Conservation (phyloP, 37 sponge, comb jelly and placozoan species). For the Ianthella basta region DNA sequence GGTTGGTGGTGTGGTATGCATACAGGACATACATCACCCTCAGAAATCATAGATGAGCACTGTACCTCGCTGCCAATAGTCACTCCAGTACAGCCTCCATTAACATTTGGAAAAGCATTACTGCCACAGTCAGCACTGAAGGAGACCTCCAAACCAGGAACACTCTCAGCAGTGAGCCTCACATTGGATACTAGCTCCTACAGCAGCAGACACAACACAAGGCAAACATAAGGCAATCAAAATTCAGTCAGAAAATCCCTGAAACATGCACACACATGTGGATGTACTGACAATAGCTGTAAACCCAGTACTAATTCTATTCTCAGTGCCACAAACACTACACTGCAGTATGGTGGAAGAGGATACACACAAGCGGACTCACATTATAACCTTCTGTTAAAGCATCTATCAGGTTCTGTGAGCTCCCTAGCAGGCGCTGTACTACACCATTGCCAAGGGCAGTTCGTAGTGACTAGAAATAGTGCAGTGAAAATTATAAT, state of each 20-base stretch:
- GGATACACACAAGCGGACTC: no score
- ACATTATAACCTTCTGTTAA: slow-evolving; percentile 9
- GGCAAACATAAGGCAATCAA: no score
- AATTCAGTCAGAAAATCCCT: no score
- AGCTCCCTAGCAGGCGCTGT: not conserved
- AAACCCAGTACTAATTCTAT: no score
- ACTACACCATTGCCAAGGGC: slow-evolving; percentile 19
- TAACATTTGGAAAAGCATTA: not conserved
- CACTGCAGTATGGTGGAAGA: no score
- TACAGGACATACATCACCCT: no score
- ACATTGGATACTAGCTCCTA: slow-evolving; percentile 11
- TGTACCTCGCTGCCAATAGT: not conserved
- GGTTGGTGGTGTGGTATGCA: no score
- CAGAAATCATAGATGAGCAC: not conserved
- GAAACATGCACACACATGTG: no score
- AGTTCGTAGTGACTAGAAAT: not conserved
- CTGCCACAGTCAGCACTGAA: not conserved
- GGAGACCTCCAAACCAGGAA: slow-evolving; percentile 2
- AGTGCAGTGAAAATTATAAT: no score
- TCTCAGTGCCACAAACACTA: no score
- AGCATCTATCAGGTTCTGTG: not conserved
- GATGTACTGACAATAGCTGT: no score
- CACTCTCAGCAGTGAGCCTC: not conserved
- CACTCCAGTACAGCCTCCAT: not conserved
- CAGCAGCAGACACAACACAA: no score